phyloP scores from a whole-genome alignment of 2,113 vertebrate genomes.

The Chroicocephalus ridibundus region DNA sequence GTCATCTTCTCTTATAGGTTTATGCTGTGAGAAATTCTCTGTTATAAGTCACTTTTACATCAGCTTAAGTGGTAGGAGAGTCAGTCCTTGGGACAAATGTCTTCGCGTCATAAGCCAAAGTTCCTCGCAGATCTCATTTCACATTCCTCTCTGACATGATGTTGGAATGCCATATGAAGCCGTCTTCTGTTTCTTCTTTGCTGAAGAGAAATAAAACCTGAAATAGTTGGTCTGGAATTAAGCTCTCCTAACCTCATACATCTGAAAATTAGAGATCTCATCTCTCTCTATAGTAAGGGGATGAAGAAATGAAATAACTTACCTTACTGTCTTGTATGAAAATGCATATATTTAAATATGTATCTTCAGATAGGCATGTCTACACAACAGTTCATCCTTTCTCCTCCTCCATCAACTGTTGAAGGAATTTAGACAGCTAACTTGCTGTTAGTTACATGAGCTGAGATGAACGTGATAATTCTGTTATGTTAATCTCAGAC shows the following conservation, averaged over 20 bases:
- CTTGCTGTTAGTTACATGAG: neutral
- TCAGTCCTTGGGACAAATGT: neutral
- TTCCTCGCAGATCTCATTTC: neutral
- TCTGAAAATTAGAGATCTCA: neutral
- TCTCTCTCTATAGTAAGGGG: neutral
- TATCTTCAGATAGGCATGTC: neutral
- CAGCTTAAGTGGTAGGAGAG: neutral
- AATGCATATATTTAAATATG: neutral
- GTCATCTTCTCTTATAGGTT: neutral
- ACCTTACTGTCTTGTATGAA: neutral
- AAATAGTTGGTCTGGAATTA: neutral
- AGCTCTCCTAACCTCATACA: neutral
- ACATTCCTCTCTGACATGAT: neutral
- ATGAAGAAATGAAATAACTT: neutral
- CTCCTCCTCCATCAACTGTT: neutral
- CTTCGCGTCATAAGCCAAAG: neutral
- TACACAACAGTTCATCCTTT: neutral
- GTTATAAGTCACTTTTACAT: neutral
- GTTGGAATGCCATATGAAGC: neutral
- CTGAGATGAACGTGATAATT: neutral
- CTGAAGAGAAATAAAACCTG: neutral
- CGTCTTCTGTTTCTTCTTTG: neutral
- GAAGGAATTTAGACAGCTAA: neutral
- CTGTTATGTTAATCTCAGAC: neutral
- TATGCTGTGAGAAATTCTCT: neutral